These are phyloP conservation scores for Hexactinellida sp. DNA, from an alignment of 37 sponge, comb jelly and placozoan species.

Conservation along the genomic window DNA sequence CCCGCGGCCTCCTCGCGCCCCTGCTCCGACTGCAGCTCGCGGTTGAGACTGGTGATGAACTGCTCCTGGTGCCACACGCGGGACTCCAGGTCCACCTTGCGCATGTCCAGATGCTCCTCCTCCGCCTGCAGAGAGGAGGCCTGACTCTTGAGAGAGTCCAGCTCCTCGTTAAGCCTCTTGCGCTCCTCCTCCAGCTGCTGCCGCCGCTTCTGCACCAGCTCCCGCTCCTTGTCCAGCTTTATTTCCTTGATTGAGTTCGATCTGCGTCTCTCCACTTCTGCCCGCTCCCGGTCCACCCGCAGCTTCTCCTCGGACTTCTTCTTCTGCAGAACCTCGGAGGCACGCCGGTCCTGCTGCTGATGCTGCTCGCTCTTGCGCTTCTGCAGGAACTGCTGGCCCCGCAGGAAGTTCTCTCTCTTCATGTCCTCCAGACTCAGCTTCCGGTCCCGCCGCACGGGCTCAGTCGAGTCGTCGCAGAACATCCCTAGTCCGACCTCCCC, in stretches of 20 bases:
- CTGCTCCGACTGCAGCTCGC: neutral
- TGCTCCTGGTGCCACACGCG: neutral
- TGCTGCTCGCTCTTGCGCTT: constrained; percentile 38
- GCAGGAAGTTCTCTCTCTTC: constrained; percentile 55
- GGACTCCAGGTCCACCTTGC: constrained; percentile 11
- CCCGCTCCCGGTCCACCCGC: neutral
- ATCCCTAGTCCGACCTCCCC: neutral
- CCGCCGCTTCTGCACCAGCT: neutral
- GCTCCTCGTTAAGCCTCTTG: neutral
- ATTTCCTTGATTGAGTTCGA: neutral
- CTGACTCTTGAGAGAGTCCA: constrained; percentile 7
- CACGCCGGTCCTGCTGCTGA: constrained; percentile 29
- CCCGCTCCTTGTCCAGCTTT: neutral
- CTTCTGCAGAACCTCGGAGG: neutral
- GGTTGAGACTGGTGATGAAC: neutral
- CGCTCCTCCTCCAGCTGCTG: neutral
- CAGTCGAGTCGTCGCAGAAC: neutral
- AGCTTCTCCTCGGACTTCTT: constrained; percentile 3
- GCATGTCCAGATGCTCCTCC: neutral
- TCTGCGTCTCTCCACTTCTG: neutral
- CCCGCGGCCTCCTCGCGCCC: neutral
- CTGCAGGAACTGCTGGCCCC: constrained; percentile 52
- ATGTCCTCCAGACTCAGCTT: constrained; percentile 51
- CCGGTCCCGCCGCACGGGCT: neutral
- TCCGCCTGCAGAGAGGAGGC: neutral